Evolutionary conservation across 2,888 invertebrate species (phyloP), one percentile per base, ranked within the genome.

Genomic region (Xanthorhoe spadicearia): DNA sequence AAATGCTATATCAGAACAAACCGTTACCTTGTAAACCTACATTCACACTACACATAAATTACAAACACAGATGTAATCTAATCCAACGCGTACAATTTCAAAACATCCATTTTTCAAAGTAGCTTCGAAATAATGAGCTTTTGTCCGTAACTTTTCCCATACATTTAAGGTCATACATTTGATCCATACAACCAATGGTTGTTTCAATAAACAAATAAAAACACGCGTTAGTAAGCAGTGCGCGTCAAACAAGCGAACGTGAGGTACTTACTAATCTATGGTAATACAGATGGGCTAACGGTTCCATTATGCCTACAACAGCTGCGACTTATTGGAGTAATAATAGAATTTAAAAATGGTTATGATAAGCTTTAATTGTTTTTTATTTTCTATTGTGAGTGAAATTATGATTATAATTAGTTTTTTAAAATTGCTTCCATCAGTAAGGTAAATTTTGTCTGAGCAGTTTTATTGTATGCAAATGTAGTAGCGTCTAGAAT

Each of bases 151-250:
- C 61, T 70, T 72, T 74, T 74, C 74, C 69, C 74, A 74, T 72
- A 65, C 72, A 72, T 68, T 70, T 78, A 77, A 79, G 78, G 78
- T 77, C 76, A 71, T 74, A 78, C 75, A 81, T 79, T 83, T 82
- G 87, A 88, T 89, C 86, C 79, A 85, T 81, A 82, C 83, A 81
- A 82, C 78, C 81, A 86, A 87, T 87, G 86, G 82, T 78, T 83
- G 84, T 90, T 92, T 91, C 89, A 91, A 91, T 92, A 90, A 88
- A 88, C 88, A 87, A 87, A 90, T 89, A 90, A 92, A 92, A 92
- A 91, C 84, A 81, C 79, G 74, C 76, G 75, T 92, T 87, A 81
- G 80, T 80, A 92, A 84, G 86, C 91, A 66, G 69, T 73, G 72
- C 87, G 81, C 89, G 85, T 83, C 75, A 75, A 71, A 69, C 66